Percentiles rank a stretch among this genome's conserved stretches.
Evolutionary conservation across 2,113 vertebrate species (phyloP).

Genomic region (Danionella cerebrum): DNA sequence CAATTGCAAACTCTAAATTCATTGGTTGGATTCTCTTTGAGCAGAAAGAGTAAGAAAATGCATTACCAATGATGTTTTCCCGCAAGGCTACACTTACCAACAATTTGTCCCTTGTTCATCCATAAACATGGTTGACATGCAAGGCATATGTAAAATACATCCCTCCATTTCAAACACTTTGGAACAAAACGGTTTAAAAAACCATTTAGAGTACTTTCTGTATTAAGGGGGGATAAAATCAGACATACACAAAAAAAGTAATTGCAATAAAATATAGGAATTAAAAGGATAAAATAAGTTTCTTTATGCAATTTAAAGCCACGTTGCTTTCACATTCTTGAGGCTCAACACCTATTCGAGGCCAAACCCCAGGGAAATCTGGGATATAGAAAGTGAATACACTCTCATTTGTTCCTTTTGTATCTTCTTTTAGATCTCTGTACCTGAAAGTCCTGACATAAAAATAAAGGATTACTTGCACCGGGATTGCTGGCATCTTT

Average conservation of each 20-base stretch:
- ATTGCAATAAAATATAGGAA: neutral
- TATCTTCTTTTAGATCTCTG: neutral
- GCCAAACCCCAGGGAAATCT: neutral
- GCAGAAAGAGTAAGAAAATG: neutral
- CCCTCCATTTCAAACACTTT: constrained; percentile 22
- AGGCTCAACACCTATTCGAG: constrained; percentile 20
- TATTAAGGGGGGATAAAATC: constrained; percentile 32
- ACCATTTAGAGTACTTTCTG: neutral
- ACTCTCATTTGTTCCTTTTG: neutral
- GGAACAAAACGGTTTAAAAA: neutral
- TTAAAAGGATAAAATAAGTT: constrained; percentile 28
- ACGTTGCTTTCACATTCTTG: constrained; percentile 53
- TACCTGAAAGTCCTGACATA: neutral
- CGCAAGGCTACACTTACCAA: constrained; percentile 1
- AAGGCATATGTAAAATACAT: constrained; percentile 33
- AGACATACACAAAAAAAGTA: constrained; percentile 8
- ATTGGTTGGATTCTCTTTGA: neutral
- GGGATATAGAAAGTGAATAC: neutral
- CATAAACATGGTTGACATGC: constrained; percentile 21
- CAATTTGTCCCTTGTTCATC: neutral
- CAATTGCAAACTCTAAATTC: constrained; percentile 33
- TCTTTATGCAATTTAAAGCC: constrained; percentile 23
- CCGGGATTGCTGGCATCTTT: neutral
- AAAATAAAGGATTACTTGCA: neutral
- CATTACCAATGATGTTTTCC: constrained; percentile 28